Conservation (phyloP, 37 sponge, comb jelly and placozoan species). For the Ianthella basta region DNA sequence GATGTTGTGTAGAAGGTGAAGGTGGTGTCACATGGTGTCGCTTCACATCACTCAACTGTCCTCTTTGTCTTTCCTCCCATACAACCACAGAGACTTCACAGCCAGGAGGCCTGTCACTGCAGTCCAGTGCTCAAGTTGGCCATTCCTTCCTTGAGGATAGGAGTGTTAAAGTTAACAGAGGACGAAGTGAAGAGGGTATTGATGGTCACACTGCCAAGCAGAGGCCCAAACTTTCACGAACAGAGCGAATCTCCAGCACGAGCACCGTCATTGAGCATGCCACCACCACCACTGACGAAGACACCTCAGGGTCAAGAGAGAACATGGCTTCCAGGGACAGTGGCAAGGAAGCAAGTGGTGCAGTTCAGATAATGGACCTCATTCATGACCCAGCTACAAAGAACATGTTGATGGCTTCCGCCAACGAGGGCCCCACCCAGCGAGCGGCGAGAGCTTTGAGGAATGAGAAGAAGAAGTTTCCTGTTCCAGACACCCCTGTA, state of each 20-base stretch:
- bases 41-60: too few species aligned
- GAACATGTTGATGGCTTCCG: conserved; percentile 13
- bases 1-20: too few species aligned
- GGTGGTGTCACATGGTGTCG: too few species aligned
- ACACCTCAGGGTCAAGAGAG: conserved; percentile 25
- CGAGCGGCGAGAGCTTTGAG: background rate
- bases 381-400: background rate
- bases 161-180: too few species aligned
- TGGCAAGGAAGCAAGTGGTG: background rate
- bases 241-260: background rate
- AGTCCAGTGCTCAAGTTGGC: too few species aligned
- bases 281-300: conserved; percentile 20
- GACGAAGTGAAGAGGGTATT: too few species aligned
- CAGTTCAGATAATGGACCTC: background rate
- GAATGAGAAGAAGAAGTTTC: conserved; percentile 23
- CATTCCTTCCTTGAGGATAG: too few species aligned
- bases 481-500: background rate
- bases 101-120: too few species aligned
- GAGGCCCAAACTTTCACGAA: too few species aligned
- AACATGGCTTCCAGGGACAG: background rate
- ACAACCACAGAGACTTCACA: too few species aligned
- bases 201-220: too few species aligned
- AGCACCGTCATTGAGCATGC: conserved; percentile 5
- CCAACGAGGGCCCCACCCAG: conserved; percentile 14
- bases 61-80: too few species aligned